phyloP scores from a whole-genome alignment of 2,113 vertebrate species.

The Microcebus murinus region DNA sequence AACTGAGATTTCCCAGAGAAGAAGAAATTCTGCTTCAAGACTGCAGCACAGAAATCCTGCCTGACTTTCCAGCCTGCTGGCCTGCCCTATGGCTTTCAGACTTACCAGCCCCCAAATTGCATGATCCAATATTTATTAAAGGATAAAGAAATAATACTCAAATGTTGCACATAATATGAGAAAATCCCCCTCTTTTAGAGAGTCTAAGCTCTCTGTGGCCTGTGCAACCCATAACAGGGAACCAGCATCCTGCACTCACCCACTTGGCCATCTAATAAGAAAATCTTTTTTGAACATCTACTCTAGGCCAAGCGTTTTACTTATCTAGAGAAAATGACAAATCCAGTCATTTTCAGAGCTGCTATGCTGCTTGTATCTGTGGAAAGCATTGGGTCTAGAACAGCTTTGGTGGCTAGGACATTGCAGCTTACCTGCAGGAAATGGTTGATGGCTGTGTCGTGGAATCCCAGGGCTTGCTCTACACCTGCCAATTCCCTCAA shows the following conservation, averaged over 20 bases:
- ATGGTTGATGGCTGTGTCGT: conserved; percentile 79
- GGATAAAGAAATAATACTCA: neutral
- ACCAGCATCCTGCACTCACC: neutral
- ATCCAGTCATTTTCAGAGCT: neutral
- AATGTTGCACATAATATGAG: neutral
- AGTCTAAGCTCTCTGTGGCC: neutral
- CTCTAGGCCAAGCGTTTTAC: neutral
- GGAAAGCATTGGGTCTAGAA: neutral
- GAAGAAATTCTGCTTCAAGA: neutral
- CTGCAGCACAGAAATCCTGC: neutral
- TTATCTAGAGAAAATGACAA: neutral
- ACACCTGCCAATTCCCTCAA: conserved; percentile 84
- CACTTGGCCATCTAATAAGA: neutral
- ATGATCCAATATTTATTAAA: neutral
- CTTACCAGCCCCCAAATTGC: neutral
- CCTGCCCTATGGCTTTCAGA: neutral
- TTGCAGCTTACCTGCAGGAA: conserved; percentile 79
- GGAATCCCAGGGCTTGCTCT: conserved; percentile 80
- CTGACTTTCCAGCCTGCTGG: neutral
- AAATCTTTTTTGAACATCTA: neutral
- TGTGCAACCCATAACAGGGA: neutral
- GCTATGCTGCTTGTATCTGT: neutral
- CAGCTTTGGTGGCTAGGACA: accelerated
- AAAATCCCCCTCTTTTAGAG: neutral
- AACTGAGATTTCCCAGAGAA: neutral